A percentile compares a stretch with the other conserved stretches of the same genome.
phyloP scores from a whole-genome alignment of 2,797 vertebrate genomes.

The Acrocephalus scirpaceus region DNA sequence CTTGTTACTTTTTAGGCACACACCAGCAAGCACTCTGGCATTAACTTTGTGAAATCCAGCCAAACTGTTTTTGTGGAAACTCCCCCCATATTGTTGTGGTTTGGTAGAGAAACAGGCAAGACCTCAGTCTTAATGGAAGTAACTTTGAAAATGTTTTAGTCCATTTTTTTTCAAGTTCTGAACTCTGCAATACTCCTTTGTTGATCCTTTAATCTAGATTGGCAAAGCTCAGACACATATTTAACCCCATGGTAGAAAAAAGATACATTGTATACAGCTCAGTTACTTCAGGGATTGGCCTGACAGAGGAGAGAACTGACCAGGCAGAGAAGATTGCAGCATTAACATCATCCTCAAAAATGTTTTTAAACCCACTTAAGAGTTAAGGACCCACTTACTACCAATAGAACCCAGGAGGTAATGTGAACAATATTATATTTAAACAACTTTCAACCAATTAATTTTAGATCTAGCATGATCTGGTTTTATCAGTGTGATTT shows the following conservation, averaged over 20 bases:
- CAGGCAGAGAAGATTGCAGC: neutral
- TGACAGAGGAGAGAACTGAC: neutral
- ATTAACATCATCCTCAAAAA: neutral
- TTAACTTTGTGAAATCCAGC: neutral
- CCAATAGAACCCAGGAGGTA: neutral
- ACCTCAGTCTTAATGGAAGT: neutral
- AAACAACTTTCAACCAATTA: neutral
- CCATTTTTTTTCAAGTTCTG: neutral
- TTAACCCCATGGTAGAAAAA: neutral
- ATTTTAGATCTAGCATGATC: neutral
- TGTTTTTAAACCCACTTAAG: neutral
- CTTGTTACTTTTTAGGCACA: neutral
- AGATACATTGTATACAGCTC: neutral
- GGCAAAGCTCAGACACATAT: neutral
- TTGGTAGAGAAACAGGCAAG: neutral
- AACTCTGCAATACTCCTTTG: neutral
- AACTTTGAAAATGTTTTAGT: neutral
- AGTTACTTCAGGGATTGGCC: neutral
- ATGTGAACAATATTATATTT: neutral
- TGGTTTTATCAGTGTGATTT: neutral
- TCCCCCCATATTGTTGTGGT: neutral
- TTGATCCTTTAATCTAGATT: neutral
- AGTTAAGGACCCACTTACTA: neutral
- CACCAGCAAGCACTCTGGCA: neutral
- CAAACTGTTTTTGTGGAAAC: neutral